Base-by-base conservation (phyloP, 2,797 vertebrate genomes). In the Leucoraja ocellata region DNA sequence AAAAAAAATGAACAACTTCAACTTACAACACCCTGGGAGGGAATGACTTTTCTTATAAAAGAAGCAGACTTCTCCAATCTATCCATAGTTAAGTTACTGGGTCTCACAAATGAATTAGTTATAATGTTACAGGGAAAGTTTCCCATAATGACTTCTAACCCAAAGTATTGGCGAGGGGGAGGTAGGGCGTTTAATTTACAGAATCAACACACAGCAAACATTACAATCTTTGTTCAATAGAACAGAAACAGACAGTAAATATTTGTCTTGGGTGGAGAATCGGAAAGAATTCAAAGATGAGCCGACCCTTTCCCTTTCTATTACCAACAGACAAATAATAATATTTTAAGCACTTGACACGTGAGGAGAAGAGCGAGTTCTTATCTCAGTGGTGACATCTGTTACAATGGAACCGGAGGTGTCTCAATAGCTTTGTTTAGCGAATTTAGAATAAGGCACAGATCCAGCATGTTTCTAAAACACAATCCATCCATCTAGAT, bases 211-310 rank as follows among this genome's bases (percentile, higher is more conserved):
- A 23, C 28, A 4, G 16, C 63, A 68, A 88, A 88, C 61, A 68
- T 88, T 68, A 68, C 84, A 68, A 88, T 88, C 84, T 68, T 68
- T 88, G 63, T 88, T 68, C n/a, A 10, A 68, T 18, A 88, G 61
- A 88, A 36, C 6, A 68, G 84, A 88, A 88, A 88, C 84, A 88
- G 84, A 88, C 84, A 88, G 84, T 63, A 88, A 88, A 88, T 88
- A 88, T 88, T 88, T 88, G n/a, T 88, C 84, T 68, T 88, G 61
- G 61, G 61, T 88, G 84, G n/a, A 88, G n/a, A 88, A 63, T 23
- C 18, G 61, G n/a, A 36, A 68, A 68, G 84, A 68, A 36, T 88
- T n/a, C 63, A 88, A 14, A 36, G 9, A 88, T n/a, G 84, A 88
- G 68, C 84, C 68, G 84, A 18, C 16, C 61, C 61, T 68, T 88